Percentiles rank a stretch among this genome's conserved stretches.
Conservation (phyloP, 1,140 invertebrate species). For the Pissodes strobi region DNA sequence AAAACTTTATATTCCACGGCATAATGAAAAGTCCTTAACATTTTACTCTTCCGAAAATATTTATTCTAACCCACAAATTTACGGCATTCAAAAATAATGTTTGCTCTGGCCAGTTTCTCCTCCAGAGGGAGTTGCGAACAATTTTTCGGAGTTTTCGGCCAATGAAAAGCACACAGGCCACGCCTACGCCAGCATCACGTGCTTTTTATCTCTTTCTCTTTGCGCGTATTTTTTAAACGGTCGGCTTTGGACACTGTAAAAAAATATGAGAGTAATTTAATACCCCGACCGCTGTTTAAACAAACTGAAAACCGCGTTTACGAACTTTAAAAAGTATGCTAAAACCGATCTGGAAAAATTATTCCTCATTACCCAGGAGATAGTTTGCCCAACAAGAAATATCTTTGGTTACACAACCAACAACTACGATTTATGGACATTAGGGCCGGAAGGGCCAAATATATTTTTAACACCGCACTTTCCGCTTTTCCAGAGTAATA, state of each 20-base stretch:
- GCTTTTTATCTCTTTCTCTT: constrained; percentile 48
- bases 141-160: constrained; percentile 55
- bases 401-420: constrained; percentile 24
- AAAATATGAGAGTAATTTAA: constrained; percentile 56
- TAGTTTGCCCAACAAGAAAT: constrained; percentile 42
- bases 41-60: constrained; percentile 58
- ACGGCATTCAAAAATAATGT: constrained; percentile 58
- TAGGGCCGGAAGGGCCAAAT: neutral
- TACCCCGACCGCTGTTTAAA: constrained; percentile 54
- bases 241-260: constrained; percentile 51
- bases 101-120: constrained; percentile 49
- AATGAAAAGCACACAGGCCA: constrained; percentile 54
- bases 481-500: neutral
- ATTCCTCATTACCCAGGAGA: constrained; percentile 38
- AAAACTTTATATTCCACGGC: constrained; percentile 54
- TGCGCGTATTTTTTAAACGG: constrained; percentile 50
- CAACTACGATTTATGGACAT: neutral
- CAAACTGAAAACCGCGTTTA: constrained; percentile 52
- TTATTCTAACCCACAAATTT: constrained; percentile 57
- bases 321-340: constrained; percentile 42
- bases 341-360: constrained; percentile 45
- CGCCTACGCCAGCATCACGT: constrained; percentile 41
- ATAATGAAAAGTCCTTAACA: constrained; percentile 58
- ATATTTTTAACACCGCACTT: neutral
- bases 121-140: constrained; percentile 50